Evolutionary conservation across 2,113 vertebrate species (phyloP).

Genomic region (Myrmecophaga tridactyla): DNA sequence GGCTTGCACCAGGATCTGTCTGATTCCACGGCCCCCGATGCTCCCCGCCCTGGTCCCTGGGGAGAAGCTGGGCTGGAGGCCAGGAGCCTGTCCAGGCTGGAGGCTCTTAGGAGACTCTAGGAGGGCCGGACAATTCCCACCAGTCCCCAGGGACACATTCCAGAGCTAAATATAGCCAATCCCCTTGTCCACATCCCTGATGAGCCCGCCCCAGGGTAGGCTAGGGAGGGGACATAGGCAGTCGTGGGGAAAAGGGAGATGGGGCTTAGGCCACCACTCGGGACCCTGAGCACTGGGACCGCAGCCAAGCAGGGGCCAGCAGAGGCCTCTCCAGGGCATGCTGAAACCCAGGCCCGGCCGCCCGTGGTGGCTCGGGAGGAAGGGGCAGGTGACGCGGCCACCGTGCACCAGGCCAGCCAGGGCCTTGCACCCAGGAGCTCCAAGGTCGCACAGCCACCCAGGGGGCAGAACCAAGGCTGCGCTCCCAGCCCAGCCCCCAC

Average conservation of each 20-base stretch:
- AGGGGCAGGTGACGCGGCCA: too few species aligned
- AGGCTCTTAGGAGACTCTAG: accelerated
- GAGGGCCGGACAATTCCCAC: background rate
- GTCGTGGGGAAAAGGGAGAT: background rate
- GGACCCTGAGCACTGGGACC: background rate
- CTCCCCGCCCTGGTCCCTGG: background rate
- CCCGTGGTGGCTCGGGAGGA: too few species aligned
- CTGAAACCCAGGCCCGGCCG: background rate
- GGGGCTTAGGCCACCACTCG: accelerated
- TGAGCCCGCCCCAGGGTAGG: background rate
- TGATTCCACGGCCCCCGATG: background rate
- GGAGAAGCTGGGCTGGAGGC: too few species aligned
- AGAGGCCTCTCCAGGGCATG: accelerated
- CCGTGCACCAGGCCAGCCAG: too few species aligned
- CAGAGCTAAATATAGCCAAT: background rate
- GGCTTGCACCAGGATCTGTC: too few species aligned
- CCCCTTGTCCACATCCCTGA: background rate
- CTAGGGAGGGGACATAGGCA: too few species aligned
- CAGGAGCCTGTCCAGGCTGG: background rate
- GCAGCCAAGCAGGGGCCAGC: accelerated
- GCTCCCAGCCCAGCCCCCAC: accelerated
- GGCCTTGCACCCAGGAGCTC: too few species aligned
- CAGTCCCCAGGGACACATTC: background rate
- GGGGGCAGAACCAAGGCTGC: accelerated
- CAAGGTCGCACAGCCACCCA: background rate